Conservation (phyloP, 2,888 invertebrate species). For the Leptinotarsa peninsularis region DNA sequence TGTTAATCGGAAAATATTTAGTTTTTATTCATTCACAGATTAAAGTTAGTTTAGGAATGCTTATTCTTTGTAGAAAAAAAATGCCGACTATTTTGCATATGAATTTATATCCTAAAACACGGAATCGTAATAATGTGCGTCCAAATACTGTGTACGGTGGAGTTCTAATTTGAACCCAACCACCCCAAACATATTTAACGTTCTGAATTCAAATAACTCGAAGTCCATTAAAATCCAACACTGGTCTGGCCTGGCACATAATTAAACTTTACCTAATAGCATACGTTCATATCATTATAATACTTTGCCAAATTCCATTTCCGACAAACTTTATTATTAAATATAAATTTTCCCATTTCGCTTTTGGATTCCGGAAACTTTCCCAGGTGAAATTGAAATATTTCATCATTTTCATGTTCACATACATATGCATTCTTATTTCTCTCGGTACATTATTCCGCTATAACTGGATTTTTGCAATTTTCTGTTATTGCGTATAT, state of each 20-base stretch:
- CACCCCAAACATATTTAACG: conserved; percentile 28
- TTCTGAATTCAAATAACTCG: conserved; percentile 25
- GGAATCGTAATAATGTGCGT: conserved; percentile 9
- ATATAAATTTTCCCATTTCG: conserved; percentile 31
- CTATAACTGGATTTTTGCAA: conserved; percentile 50
- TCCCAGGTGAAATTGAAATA: conserved; percentile 27
- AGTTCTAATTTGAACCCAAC: conserved; percentile 15
- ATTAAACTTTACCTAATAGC: conserved; percentile 38
- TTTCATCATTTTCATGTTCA: conserved; percentile 25
- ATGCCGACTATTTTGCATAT: not conserved
- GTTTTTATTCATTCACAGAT: not conserved
- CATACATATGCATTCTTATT: conserved; percentile 33
- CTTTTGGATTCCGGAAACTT: conserved; percentile 27
- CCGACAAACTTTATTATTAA: conserved; percentile 37
- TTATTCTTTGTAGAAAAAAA: not conserved
- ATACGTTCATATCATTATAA: conserved; percentile 32
- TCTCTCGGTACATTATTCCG: conserved; percentile 38
- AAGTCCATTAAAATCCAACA: conserved; percentile 28
- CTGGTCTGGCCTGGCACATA: conserved; percentile 28
- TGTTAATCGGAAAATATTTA: not conserved
- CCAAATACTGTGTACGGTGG: not conserved
- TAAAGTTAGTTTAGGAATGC: not conserved
- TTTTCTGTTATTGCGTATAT: conserved; percentile 48
- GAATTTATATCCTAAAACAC: not conserved
- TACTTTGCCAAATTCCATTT: conserved; percentile 35